These are phyloP conservation scores for Protobothrops flavoviridis DNA, from an alignment of 2,113 vertebrate genomes.

Conservation along the genomic window DNA sequence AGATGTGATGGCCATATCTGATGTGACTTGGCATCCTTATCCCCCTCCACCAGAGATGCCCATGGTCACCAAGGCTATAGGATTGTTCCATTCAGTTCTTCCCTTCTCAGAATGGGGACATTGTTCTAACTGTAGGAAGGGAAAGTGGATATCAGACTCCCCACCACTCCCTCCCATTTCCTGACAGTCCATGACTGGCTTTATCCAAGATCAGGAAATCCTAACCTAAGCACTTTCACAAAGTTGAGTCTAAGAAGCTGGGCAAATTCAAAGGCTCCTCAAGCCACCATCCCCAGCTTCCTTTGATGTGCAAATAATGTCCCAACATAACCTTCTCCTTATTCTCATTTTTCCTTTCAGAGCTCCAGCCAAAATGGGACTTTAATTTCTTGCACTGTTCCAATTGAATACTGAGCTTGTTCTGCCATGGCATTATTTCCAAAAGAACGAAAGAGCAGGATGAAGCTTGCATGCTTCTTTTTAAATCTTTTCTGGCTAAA, in stretches of 20 bases:
- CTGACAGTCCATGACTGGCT: background rate
- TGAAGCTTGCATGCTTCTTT: background rate
- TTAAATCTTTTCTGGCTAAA: background rate
- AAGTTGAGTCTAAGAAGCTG: background rate
- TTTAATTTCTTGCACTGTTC: background rate
- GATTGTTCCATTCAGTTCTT: background rate
- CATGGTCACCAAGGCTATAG: background rate
- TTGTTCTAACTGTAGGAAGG: background rate
- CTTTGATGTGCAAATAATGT: background rate
- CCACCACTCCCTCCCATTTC: background rate
- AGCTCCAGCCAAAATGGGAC: background rate
- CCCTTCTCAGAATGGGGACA: background rate
- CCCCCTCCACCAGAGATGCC: background rate
- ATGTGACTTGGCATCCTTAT: background rate
- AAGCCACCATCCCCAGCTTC: background rate
- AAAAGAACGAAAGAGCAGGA: background rate
- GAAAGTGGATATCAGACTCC: background rate
- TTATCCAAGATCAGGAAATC: background rate
- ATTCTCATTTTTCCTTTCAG: background rate
- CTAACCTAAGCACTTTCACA: background rate
- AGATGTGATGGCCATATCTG: background rate
- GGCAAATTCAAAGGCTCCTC: background rate
- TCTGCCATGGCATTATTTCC: background rate
- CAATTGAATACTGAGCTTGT: background rate
- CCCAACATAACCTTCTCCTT: background rate